A percentile compares a stretch with the other conserved stretches of the same genome.
These are phyloP conservation scores for Monomorium pharaonis DNA, from an alignment of 1,140 invertebrate genomes.

Conservation along the genomic window DNA sequence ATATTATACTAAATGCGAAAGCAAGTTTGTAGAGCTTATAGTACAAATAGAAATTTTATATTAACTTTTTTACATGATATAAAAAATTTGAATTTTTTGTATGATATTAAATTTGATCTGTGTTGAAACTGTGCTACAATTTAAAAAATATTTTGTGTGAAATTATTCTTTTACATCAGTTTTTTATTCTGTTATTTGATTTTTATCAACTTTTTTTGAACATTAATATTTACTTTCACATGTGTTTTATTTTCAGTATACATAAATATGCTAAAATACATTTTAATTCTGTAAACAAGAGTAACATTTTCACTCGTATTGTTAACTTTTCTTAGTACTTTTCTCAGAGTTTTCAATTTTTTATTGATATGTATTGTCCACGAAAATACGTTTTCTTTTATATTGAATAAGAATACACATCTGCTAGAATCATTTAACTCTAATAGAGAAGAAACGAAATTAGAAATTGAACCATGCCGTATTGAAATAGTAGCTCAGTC, in stretches of 20 bases:
- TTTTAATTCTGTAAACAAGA: not conserved
- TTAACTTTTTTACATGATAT: too few species aligned
- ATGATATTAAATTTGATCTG: not conserved
- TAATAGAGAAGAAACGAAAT: not conserved
- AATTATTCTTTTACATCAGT: constrained; percentile 6
- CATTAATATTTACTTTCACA: constrained; percentile 23
- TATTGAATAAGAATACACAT: constrained; percentile 5
- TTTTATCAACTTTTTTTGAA: not conserved
- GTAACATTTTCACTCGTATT: not conserved
- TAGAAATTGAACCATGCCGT: constrained; percentile 1
- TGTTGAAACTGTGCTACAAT: not conserved
- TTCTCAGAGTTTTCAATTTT: not conserved
- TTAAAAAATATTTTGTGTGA: not conserved
- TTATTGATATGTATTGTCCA: constrained; percentile 39
- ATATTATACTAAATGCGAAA: constrained; percentile 52
- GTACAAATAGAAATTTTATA: not conserved
- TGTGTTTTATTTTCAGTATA: not conserved
- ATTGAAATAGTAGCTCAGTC: constrained; percentile 44
- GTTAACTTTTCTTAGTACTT: not conserved
- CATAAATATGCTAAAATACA: constrained; percentile 8
- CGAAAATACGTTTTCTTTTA: not conserved
- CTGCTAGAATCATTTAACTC: not conserved
- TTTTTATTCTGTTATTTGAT: not conserved
- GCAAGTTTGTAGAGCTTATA: constrained; percentile 27
- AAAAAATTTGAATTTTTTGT: not conserved